Evolutionary conservation across 30 jellyfish, hydroid and myxozoan species (phyloP).

Genomic region (Turritopsis dohrnii): DNA sequence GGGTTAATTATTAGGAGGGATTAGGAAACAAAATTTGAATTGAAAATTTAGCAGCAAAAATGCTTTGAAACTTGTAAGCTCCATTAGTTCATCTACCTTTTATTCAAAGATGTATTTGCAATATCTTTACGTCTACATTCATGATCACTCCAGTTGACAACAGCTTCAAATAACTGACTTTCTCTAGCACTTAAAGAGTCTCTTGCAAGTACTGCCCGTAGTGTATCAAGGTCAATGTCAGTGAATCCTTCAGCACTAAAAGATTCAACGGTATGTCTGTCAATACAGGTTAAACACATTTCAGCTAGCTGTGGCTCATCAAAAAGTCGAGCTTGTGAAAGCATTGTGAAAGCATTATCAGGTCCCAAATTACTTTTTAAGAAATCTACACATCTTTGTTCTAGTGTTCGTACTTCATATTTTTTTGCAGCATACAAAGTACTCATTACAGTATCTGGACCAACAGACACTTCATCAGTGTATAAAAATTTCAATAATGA

Average conservation of each 20-base stretch:
- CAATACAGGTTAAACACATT: conserved; percentile 81
- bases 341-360: conserved; percentile 86
- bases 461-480: conserved; percentile 84
- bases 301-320: conserved; percentile 98
- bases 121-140: conserved; percentile 81
- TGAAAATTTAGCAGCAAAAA: no score
- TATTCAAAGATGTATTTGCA: conserved; percentile 59
- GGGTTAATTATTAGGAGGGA: background rate
- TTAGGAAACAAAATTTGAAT: background rate
- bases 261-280: conserved; percentile 77
- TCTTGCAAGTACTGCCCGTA: conserved; percentile 68
- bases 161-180: conserved; percentile 90
- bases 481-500: conserved; percentile 64
- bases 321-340: conserved; percentile 86
- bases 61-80: no score
- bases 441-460: conserved; percentile 97
- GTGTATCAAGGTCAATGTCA: conserved; percentile 73
- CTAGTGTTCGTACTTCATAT: conserved; percentile 88
- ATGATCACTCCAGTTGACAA: conserved; percentile 84
- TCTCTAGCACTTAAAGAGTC: conserved; percentile 95
- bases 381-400: conserved; percentile 88
- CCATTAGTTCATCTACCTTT: conserved; percentile 77
- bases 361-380: conserved; percentile 86
- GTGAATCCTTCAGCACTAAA: conserved; percentile 90
- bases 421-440: conserved; percentile 92